Base-by-base conservation (phyloP, 2,888 invertebrate species). In the Leucozona laternaria region DNA sequence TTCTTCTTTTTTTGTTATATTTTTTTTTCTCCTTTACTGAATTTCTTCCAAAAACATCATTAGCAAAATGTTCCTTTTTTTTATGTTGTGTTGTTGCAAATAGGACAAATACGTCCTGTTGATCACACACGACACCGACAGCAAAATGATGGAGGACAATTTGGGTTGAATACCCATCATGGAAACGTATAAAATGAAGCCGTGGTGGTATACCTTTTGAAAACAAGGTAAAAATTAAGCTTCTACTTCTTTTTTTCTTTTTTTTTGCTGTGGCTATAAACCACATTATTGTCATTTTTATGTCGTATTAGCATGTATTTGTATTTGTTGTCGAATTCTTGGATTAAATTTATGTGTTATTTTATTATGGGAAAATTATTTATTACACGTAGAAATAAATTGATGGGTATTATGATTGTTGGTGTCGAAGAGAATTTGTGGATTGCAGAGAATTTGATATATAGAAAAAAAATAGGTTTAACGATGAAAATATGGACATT, bases 211-310 rank as follows among this genome's bases (percentile, higher is more conserved):
- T 10, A 50, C 22, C 50, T 50, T 66, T 37, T 0, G 5, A 53
- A 53, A 37, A 37, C 10, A 68, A 68, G 53, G 53, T 37, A 37
- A 22, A 68, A 50, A 68, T 68, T 68, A 53, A 53, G 37, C 50
- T 22, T 37, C 28, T 34, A 20, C 28, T 17, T 22, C 13, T 34
- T 17, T 7, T 5, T 31, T 7, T 17, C 6, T 28, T n/a, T 31
- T 31, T 17, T 57, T 22, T 15, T 55, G 8, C n/a, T 53, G 53
- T 2, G 17, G 25, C 48, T 20, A 48, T 66, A 66, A 48, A 66
- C 48, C 34, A 68, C 68, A 68, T 53, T 68, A 68, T 37, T 53
- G 68, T 53, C 50, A 68, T 34, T 53, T 68, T 50, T 31, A 68
- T 53, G 22, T 68, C 25, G n/a, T 68, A 53, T 25, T 68, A 20